Base-by-base conservation (phyloP, 2,113 vertebrate genomes). In the Oryzias curvinotus region DNA sequence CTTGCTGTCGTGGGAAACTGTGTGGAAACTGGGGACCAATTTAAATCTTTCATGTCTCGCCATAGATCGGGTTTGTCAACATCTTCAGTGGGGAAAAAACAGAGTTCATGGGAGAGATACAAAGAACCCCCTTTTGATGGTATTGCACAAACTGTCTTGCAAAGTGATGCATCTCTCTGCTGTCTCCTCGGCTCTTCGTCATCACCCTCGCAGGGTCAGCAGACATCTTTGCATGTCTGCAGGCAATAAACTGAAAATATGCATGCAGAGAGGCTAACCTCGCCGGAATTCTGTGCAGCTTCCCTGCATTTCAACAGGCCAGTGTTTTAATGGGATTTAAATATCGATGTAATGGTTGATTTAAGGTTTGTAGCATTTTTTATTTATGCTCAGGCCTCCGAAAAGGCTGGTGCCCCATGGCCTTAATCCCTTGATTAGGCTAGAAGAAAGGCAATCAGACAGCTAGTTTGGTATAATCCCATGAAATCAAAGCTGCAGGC, bases 351-450 rank as follows among this genome's bases (percentile, higher is more conserved):
- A 28, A 28, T 36, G 7, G 8, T 36, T 36, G 10, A 36, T 7
- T 28, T 28, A 5, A 36, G 36, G 36, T 36, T 36, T 36, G 36
- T 28, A 12, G 62, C 17, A 52, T 62, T 43, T 65, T 65, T 53
- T 0, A 5, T 57, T n/a, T 52, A 71, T 68, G 69, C 80, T 81
- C 50, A 25, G 60, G 60, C 54, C 62, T 77, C 65, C 78, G 80
- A 53, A 54, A 26, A 61, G 47, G 47, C 58, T 48, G 1, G 47
- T 62, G 65, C 7, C 73, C 59, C 63, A 6, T 67, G 72, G 45
- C 59, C 72, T 71, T 87, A 87, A 90, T 87, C 87, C 80, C 77
- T 85, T 89, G 80, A 90, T 89, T 85, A 87, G 86, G 68, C 57
- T 59, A 48, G 65, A 89, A 84, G 72, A 80, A 80, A 62, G 26